Evolutionary conservation across 2,888 invertebrate genomes (phyloP).

Genomic region (Leptopilina syphax): DNA sequence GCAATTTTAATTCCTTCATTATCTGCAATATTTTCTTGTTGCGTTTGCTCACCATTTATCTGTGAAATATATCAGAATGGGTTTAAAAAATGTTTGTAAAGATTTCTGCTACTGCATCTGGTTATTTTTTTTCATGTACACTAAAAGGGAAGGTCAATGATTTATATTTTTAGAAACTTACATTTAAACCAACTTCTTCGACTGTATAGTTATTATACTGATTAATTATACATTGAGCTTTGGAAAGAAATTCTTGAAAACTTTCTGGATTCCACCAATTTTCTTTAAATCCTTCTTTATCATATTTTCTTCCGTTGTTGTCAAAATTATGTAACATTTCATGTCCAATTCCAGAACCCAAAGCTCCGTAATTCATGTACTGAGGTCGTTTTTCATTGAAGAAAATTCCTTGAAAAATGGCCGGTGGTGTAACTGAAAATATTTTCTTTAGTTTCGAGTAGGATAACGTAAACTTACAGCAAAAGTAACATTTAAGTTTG

Average conservation of each 20-base stretch:
- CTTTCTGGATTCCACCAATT: slow-evolving; percentile 95
- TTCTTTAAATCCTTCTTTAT: slow-evolving; percentile 85
- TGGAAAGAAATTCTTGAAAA: slow-evolving; percentile 87
- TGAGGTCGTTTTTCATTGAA: slow-evolving; percentile 91
- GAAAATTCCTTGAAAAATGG: slow-evolving; percentile 93
- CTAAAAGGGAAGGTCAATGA: too few species aligned
- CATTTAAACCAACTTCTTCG: slow-evolving; percentile 85
- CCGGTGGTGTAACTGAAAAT: slow-evolving; percentile 80
- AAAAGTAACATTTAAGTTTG: too few species aligned
- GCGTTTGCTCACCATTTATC: slow-evolving; percentile 93
- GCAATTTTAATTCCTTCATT: slow-evolving; percentile 95
- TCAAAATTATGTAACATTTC: slow-evolving; percentile 95
- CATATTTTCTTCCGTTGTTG: slow-evolving; percentile 92
- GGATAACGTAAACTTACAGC: too few species aligned
- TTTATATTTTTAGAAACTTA: slow-evolving; percentile 72
- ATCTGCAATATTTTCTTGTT: slow-evolving; percentile 95
- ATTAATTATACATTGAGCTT: slow-evolving; percentile 92
- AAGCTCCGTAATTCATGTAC: slow-evolving; percentile 94
- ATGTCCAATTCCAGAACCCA: slow-evolving; percentile 93
- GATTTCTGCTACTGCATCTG: too few species aligned
- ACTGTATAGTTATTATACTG: slow-evolving; percentile 95
- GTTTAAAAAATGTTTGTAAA: too few species aligned
- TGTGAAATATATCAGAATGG: slow-evolving; percentile 69
- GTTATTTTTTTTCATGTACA: too few species aligned
- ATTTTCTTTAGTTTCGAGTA: too few species aligned